phyloP scores from a whole-genome alignment of 2,888 invertebrate genomes.

The Hydrotaea cyrtoneurina region DNA sequence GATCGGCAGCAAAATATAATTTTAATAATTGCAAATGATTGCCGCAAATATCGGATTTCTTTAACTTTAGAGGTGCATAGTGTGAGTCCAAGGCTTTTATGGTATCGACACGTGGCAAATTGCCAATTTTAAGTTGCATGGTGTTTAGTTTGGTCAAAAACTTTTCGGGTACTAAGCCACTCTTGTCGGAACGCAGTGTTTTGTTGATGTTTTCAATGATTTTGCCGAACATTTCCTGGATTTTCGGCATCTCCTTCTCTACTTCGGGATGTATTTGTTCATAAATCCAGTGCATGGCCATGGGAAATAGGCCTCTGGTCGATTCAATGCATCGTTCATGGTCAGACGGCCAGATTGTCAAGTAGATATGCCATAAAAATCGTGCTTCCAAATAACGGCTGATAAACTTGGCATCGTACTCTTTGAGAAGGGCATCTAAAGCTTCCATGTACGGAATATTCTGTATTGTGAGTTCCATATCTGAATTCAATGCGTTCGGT shows the following conservation, averaged over 20 bases:
- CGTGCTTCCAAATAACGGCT: constrained; percentile 68
- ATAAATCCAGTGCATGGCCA: constrained; percentile 68
- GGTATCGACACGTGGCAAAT: no score
- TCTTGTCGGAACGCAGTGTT: constrained; percentile 61
- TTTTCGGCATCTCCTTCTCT: constrained; percentile 41
- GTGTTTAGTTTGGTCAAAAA: no score
- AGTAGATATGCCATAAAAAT: constrained; percentile 54
- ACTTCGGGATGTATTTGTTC: constrained; percentile 46
- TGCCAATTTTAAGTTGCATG: no score
- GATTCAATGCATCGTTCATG: constrained; percentile 53
- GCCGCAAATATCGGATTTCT: no score
- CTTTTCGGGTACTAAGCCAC: not conserved
- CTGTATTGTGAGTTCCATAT: constrained; percentile 60
- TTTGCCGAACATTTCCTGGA: constrained; percentile 53
- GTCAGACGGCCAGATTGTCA: not conserved
- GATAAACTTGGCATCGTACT: constrained; percentile 60
- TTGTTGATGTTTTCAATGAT: constrained; percentile 61
- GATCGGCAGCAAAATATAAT: no score
- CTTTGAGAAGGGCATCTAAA: constrained; percentile 53
- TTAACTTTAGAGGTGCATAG: no score
- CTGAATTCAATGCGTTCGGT: not conserved
- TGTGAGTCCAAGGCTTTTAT: no score
- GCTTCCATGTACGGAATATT: constrained; percentile 63
- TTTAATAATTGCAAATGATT: no score
- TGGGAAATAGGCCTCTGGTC: constrained; percentile 61